These are phyloP conservation scores for Leuciscus idus DNA, from an alignment of 2,113 vertebrate genomes.

Conservation along the genomic window DNA sequence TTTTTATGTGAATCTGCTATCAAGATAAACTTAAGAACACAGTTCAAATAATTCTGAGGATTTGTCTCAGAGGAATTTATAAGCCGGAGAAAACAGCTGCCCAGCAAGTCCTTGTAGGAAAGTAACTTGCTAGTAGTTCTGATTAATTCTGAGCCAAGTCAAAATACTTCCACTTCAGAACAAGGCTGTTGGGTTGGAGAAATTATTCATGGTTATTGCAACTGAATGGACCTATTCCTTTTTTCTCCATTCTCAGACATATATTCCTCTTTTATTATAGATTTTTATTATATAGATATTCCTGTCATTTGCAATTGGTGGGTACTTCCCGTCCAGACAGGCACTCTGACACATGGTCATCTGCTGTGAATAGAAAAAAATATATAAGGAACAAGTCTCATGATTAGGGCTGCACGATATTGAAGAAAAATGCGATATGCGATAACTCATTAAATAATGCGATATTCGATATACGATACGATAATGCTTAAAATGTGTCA, in stretches of 20 bases:
- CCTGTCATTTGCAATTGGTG: not conserved
- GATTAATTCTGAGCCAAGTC: not conserved
- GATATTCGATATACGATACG: too few relatives aligned
- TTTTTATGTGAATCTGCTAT: not conserved
- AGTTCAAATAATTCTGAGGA: constrained; percentile 1
- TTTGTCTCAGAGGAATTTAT: constrained; percentile 14
- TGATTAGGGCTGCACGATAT: too few relatives aligned
- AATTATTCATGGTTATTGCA: not conserved
- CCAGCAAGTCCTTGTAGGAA: not conserved
- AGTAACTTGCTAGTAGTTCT: not conserved
- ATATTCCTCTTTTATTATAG: not conserved
- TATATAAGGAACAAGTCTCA: not conserved
- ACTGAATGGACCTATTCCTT: not conserved
- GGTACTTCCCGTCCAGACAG: not conserved
- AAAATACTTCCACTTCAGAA: not conserved
- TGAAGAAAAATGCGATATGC: too few relatives aligned
- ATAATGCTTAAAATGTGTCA: too few relatives aligned
- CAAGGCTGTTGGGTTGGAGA: not conserved
- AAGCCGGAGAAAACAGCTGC: not conserved
- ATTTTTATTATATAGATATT: too few relatives aligned
- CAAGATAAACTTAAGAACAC: not conserved
- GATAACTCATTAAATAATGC: too few relatives aligned
- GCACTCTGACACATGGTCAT: not conserved
- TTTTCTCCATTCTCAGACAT: not conserved
- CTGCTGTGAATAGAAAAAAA: not conserved